Base-by-base conservation (phyloP, 53 echinoderm and acorn worm genomes). In the Astropecten irregularis region DNA sequence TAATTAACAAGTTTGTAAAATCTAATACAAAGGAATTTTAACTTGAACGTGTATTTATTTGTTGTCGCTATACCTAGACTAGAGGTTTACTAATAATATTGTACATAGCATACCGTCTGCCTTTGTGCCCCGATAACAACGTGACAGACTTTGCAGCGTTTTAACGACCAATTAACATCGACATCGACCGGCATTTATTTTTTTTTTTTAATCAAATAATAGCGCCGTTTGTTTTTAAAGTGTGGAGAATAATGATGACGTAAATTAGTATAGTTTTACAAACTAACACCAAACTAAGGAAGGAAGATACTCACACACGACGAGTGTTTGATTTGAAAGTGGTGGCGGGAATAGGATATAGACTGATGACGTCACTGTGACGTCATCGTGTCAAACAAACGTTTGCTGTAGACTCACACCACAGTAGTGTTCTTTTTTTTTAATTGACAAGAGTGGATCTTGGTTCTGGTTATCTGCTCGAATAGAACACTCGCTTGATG, bases 1-100 rank as follows among this genome's bases (percentile, higher is more conserved):
- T 51, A 19, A 37, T 39, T 73, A 73, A 73, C 56, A 73, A 71
- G 51, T 71, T 71, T 71, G 71, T 71, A n/a, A n/a, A n/a, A n/a
- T n/a, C n/a, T n/a, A 71, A 33, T 51, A 71, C 77, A 77, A 44
- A 61, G n/a, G n/a, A n/a, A n/a, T n/a, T n/a, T n/a, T 61, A 77
- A 77, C 60, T 60, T 60, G 56, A 61, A 48, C 16, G 10, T 77
- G 47, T 77, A 77, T 77, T 77, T 76, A 71, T 77, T 61, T 61
- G 59, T 21, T 66, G 33, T 60, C 61, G 21, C 58, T 18, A 39
- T 16, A n/a, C 23, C 14, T 56, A 73, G 74, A 23, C 9, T 48
- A 62, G 62, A 31, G 31, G 42, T 47, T 13, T 44, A 60, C 77
- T 60, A 46, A 4, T 42, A 59, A 33, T 61, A 48, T 62, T 62